Percentiles rank a stretch among this genome's conserved stretches.
Conservation (phyloP, 2,888 invertebrate species). For the Acleris holmiana region DNA sequence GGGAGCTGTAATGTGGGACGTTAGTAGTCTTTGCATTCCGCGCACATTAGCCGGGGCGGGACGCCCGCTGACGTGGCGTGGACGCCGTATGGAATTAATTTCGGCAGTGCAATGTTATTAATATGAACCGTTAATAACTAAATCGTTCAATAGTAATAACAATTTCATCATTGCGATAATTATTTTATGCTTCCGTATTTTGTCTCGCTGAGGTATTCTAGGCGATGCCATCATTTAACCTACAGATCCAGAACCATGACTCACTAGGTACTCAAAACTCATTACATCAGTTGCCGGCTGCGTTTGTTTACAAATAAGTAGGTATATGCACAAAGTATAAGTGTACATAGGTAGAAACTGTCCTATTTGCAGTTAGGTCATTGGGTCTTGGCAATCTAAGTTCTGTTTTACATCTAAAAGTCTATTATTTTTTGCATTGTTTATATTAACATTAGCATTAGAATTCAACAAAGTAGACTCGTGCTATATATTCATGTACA, state of each 20-base stretch:
- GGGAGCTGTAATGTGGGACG: constrained; percentile 65
- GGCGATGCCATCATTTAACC: constrained; percentile 37
- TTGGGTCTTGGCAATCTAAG: constrained; percentile 5
- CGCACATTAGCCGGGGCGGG: constrained; percentile 62
- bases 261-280: constrained; percentile 39
- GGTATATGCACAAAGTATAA: constrained; percentile 31
- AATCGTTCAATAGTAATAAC: background rate
- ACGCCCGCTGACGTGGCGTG: constrained; percentile 55
- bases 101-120: constrained; percentile 43
- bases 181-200: background rate
- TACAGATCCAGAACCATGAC: constrained; percentile 14
- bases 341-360: background rate
- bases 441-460: constrained; percentile 8
- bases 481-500: constrained; percentile 36
- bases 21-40: constrained; percentile 70
- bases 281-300: constrained; percentile 45
- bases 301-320: constrained; percentile 71
- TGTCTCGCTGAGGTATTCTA: constrained; percentile 18
- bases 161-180: background rate
- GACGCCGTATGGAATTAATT: constrained; percentile 50
- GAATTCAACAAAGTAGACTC: background rate
- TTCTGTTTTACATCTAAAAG: background rate
- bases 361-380: constrained; percentile 23
- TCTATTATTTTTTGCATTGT: background rate
- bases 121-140: background rate